Evolutionary conservation across 2,113 vertebrate genomes (phyloP).

Genomic region (Nannospalax galili): DNA sequence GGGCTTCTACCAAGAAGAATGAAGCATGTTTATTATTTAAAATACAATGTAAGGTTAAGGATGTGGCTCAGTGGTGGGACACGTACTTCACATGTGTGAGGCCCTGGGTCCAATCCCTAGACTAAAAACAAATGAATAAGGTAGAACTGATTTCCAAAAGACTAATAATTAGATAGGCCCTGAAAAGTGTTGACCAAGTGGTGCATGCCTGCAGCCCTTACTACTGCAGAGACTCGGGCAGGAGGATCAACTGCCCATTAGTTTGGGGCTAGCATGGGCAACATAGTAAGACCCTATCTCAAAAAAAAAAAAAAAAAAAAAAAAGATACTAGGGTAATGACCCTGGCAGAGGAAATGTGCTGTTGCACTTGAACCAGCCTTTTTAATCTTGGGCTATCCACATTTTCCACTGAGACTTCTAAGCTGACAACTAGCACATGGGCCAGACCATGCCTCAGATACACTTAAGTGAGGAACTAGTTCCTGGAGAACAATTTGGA

Average conservation of each 20-base stretch:
- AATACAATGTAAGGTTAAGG: background rate
- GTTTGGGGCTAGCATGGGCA: background rate
- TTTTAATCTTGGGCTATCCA: background rate
- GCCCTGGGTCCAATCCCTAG: background rate
- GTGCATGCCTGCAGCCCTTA: no score
- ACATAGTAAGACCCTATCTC: background rate
- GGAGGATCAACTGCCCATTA: background rate
- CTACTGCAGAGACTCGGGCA: background rate
- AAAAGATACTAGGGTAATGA: background rate
- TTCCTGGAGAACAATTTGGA: background rate
- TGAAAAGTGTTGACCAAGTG: background rate
- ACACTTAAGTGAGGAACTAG: background rate
- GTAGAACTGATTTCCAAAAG: background rate
- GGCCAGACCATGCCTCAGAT: no score
- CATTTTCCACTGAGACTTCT: background rate
- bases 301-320: background rate
- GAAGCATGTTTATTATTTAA: background rate
- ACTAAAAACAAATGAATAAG: background rate
- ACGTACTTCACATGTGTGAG: background rate
- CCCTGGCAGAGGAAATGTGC: background rate
- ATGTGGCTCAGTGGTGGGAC: background rate
- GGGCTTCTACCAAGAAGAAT: conserved; percentile 63
- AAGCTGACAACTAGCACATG: background rate
- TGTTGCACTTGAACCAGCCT: background rate
- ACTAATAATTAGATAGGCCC: background rate